Evolutionary conservation across 2,113 vertebrate species (phyloP).

Genomic region (Notiomystis cincta): DNA sequence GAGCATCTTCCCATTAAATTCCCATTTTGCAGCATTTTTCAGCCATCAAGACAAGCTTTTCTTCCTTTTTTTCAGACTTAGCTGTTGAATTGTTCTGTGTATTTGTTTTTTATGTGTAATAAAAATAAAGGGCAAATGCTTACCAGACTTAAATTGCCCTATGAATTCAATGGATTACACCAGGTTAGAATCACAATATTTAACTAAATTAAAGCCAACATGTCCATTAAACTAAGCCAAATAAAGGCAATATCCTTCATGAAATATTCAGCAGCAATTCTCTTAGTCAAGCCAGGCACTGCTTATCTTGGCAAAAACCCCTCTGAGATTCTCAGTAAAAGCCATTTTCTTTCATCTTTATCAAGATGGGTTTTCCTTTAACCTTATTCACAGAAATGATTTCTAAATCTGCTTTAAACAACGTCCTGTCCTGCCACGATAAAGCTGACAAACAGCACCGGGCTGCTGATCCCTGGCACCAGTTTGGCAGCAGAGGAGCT

Average conservation of each 20-base stretch:
- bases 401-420: constrained; percentile 26
- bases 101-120: not conserved
- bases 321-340: constrained; percentile 11
- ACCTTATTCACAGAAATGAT: constrained; percentile 32
- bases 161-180: not conserved
- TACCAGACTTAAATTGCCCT: not conserved
- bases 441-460: not conserved
- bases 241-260: not conserved
- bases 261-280: not conserved
- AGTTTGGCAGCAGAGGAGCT: not conserved
- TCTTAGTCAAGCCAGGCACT: not conserved
- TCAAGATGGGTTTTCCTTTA: constrained; percentile 25
- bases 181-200: not conserved
- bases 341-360: constrained; percentile 28
- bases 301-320: constrained; percentile 28
- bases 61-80: not conserved
- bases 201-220: not conserved
- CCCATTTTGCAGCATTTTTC: not conserved
- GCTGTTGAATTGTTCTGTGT: not conserved
- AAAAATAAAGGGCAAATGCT: not conserved
- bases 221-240: not conserved
- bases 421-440: not conserved
- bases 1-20: not conserved
- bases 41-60: not conserved
- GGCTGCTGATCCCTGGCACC: not conserved